phyloP scores from a whole-genome alignment of 2,797 vertebrate species.

The Anguilla anguilla region DNA sequence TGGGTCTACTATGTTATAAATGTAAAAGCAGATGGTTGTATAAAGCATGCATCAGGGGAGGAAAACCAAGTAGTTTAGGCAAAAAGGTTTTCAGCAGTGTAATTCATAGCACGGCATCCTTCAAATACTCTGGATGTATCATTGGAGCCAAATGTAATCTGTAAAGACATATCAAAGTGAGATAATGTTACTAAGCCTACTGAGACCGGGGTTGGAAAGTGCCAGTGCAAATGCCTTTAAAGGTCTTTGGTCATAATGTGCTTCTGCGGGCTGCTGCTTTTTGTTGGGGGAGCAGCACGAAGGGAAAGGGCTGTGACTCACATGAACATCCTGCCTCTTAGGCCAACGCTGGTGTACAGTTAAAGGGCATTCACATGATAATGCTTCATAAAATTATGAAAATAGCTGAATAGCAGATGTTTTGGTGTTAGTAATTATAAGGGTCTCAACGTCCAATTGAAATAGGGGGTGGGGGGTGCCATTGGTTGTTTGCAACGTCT shows the following conservation, averaged over 20 bases:
- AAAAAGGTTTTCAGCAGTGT: background rate
- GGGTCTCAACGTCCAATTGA: no score
- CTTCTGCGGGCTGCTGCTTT: background rate
- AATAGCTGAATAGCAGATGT: no score
- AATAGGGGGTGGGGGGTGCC: no score
- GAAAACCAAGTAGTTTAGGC: background rate
- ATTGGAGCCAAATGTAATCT: background rate
- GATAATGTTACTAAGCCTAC: background rate
- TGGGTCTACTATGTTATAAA: background rate
- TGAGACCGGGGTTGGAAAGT: background rate
- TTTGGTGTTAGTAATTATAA: no score
- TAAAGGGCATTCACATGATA: no score
- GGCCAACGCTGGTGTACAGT: no score
- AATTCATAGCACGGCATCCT: background rate
- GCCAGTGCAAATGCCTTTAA: background rate
- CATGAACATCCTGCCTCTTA: background rate
- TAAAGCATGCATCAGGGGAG: background rate
- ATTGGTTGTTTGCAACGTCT: no score
- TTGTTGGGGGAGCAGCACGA: background rate
- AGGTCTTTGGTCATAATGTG: background rate
- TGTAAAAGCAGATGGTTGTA: background rate
- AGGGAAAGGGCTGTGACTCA: background rate
- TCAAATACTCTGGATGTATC: background rate
- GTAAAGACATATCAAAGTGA: background rate
- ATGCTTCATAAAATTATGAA: no score